A percentile compares a stretch with the other conserved stretches of the same genome.
phyloP scores from a whole-genome alignment of 2,888 invertebrate genomes.

The Erebia epiphron region DNA sequence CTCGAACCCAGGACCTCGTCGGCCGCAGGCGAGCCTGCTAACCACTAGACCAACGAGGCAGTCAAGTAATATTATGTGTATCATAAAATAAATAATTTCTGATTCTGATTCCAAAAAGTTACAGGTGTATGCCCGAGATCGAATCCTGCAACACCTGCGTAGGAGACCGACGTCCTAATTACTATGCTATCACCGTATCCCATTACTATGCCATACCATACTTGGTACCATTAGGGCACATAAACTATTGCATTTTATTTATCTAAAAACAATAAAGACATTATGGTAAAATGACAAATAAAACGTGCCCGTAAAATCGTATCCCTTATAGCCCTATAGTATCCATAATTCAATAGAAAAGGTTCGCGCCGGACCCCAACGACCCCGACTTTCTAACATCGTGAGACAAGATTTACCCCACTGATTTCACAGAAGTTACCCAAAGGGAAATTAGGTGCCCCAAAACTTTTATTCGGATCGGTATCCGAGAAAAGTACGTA shows the following conservation, averaged over 20 bases:
- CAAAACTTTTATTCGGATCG: constrained; percentile 55
- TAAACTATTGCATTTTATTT: background rate
- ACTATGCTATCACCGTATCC: no score
- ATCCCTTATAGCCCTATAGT: constrained; percentile 12
- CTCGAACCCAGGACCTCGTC: no score
- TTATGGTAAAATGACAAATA: constrained; percentile 16
- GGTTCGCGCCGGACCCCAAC: constrained; percentile 51
- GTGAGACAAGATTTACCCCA: constrained; percentile 73
- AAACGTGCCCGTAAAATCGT: constrained; percentile 20
- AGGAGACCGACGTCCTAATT: no score
- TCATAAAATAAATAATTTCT: no score
- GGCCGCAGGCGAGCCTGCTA: no score
- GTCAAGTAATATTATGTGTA: no score
- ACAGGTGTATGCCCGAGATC: no score
- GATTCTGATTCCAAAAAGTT: no score
- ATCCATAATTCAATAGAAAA: constrained; percentile 64
- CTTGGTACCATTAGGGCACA: background rate
- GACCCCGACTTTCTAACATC: constrained; percentile 52
- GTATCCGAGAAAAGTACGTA: constrained; percentile 11
- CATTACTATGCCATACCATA: no score
- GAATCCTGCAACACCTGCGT: no score
- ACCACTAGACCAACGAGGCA: no score
- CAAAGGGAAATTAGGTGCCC: constrained; percentile 73
- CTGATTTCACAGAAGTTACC: constrained; percentile 71
- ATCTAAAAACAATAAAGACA: background rate